Percentiles rank a stretch among this genome's conserved stretches.
phyloP scores from a whole-genome alignment of 2,797 vertebrate species.

The Echiichthys vipera region DNA sequence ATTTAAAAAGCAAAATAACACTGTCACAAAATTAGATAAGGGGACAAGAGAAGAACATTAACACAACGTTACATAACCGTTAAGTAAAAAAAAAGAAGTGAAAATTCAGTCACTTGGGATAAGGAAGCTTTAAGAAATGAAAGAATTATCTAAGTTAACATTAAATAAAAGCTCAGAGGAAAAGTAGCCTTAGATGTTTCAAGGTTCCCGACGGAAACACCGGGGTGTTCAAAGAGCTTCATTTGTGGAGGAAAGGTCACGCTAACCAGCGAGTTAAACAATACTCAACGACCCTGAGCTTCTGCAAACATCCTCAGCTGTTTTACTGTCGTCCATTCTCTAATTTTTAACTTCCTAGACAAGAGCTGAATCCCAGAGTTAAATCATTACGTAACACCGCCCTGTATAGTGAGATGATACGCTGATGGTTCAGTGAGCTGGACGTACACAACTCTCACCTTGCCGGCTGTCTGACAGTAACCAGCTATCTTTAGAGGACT shows the following conservation, averaged over 20 bases:
- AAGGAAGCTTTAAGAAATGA: neutral
- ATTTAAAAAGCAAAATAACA: neutral
- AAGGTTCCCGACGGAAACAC: neutral
- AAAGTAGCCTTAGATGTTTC: neutral
- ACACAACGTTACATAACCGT: neutral
- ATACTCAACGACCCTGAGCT: constrained; percentile 30
- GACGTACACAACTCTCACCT: constrained; percentile 19
- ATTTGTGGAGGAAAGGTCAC: constrained; percentile 39
- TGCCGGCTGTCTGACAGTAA: constrained; percentile 58
- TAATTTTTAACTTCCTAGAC: constrained; percentile 52
- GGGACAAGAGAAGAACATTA: neutral
- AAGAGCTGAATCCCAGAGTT: neutral
- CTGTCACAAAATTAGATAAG: neutral
- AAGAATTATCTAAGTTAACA: neutral
- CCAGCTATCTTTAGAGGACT: constrained; percentile 72
- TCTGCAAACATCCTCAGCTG: constrained; percentile 39
- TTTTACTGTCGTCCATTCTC: constrained; percentile 25
- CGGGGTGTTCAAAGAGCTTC: constrained; percentile 17
- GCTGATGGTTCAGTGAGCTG: constrained; percentile 14
- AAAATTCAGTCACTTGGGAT: too few relatives aligned
- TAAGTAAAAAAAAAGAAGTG: too few relatives aligned
- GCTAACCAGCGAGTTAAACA: constrained; percentile 40
- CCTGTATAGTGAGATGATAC: neutral
- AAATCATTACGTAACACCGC: neutral
- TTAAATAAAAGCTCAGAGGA: neutral